Conservation (phyloP, 2,888 invertebrate genomes). For the Dyspetes luteomarginatus region DNA sequence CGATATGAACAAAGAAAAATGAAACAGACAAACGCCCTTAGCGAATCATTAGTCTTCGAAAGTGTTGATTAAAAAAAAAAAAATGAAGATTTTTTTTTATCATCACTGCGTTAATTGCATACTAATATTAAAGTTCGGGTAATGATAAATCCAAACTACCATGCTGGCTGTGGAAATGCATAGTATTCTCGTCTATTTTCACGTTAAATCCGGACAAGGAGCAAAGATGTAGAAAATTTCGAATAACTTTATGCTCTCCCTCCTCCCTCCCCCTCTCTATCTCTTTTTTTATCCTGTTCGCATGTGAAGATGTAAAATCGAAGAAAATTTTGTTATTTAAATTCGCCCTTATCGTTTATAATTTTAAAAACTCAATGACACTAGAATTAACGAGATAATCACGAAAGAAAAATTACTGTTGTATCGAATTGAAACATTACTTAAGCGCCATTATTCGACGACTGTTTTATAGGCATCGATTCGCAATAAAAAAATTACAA, state of each 20-base stretch:
- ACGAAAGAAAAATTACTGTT: slow-evolving; percentile 15
- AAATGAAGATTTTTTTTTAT: too few species aligned
- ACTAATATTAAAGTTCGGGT: slow-evolving; percentile 66
- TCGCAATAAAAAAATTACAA: background rate
- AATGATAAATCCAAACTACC: slow-evolving; percentile 72
- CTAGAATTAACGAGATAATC: slow-evolving; percentile 31
- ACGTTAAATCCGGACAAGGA: slow-evolving; percentile 52
- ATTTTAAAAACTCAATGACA: slow-evolving; percentile 37
- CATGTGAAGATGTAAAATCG: slow-evolving; percentile 40
- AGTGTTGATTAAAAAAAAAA: slow-evolving; percentile 44
- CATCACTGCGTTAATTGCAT: slow-evolving; percentile 61
- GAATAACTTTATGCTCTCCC: background rate
- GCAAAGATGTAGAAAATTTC: slow-evolving; percentile 18
- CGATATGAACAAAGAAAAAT: background rate
- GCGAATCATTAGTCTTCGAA: slow-evolving; percentile 60
- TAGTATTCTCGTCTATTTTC: slow-evolving; percentile 67
- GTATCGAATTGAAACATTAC: slow-evolving; percentile 20
- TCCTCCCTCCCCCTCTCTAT: too few species aligned
- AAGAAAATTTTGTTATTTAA: slow-evolving; percentile 44
- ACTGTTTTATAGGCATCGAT: slow-evolving; percentile 28
- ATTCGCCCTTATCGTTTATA: slow-evolving; percentile 32
- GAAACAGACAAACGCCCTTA: slow-evolving; percentile 1
- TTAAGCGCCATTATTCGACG: slow-evolving; percentile 28
- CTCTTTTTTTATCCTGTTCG: too few species aligned
- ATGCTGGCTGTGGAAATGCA: slow-evolving; percentile 75